phyloP scores from a whole-genome alignment of 53 echinoderm and acorn worm genomes.

The Paelopatides confundens region DNA sequence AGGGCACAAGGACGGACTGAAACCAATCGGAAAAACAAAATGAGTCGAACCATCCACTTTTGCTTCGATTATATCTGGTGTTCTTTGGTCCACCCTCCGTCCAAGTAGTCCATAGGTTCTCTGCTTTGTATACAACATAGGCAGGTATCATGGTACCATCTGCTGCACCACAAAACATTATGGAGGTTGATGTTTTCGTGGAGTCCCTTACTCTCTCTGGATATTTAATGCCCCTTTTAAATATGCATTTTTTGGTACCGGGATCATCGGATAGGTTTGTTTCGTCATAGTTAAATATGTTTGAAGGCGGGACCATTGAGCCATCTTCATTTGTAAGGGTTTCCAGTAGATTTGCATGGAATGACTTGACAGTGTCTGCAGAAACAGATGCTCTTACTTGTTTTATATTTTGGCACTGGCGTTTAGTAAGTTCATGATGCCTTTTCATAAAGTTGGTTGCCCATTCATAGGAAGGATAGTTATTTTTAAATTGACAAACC shows the following conservation, averaged over 20 bases:
- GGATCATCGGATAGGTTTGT: conserved; percentile 36
- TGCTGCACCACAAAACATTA: conserved; percentile 32
- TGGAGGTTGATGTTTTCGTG: conserved; percentile 5
- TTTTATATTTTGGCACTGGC: conserved; percentile 42
- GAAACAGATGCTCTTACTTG: conserved; percentile 25
- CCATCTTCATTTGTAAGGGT: conserved; percentile 24
- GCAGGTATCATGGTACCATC: conserved; percentile 30
- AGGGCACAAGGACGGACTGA: conserved; percentile 12
- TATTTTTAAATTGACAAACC: conserved; percentile 12
- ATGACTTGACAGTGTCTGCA: conserved; percentile 21
- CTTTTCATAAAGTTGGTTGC: conserved; percentile 13
- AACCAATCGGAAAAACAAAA: conserved; percentile 25
- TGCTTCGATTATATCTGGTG: conserved; percentile 25
- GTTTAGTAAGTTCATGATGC: conserved; percentile 1
- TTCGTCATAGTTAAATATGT: conserved; percentile 28
- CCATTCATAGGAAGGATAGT: conserved; percentile 17
- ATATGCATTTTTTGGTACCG: conserved; percentile 33
- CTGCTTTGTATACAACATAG: conserved; percentile 48
- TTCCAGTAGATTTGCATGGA: conserved; percentile 28
- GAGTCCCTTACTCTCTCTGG: conserved; percentile 22
- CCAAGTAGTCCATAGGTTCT: conserved; percentile 37
- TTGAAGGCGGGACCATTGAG: conserved; percentile 23
- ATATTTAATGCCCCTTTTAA: conserved; percentile 33
- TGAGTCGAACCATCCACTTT: conserved; percentile 42
- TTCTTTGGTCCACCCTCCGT: conserved; percentile 13